Evolutionary conservation across 2,888 invertebrate genomes (phyloP).

Genomic region (Imbricaverruca yamaguchii): DNA sequence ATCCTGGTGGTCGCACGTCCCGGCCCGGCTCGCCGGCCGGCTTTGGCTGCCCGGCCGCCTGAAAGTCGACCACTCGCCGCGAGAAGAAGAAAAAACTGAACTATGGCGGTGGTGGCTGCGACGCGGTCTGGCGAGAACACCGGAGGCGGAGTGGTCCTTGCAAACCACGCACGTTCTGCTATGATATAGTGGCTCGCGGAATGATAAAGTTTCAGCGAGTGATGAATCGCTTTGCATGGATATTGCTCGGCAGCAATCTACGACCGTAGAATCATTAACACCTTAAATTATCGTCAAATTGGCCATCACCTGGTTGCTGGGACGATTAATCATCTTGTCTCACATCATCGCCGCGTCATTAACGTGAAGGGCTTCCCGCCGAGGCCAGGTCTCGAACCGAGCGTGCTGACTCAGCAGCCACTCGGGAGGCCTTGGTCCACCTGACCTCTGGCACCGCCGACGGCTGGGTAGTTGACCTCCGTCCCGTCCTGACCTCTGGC

Average conservation of each 20-base stretch:
- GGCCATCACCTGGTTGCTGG: conserved; percentile 15
- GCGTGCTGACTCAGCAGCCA: background rate
- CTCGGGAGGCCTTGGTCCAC: background rate
- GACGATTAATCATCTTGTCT: conserved; percentile 2
- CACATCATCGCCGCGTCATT: conserved; percentile 17
- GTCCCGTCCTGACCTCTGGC: background rate
- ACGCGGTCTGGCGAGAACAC: background rate
- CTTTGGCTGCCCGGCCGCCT: background rate
- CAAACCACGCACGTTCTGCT: background rate
- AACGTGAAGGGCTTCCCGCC: background rate
- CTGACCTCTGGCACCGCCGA: background rate
- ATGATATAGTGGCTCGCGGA: background rate
- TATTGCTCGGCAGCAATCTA: conserved; percentile 7
- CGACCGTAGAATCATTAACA: conserved; percentile 9
- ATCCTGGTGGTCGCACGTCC: background rate
- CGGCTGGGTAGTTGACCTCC: too few species aligned
- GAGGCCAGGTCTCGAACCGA: background rate
- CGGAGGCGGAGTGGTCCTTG: background rate
- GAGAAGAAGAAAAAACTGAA: too few species aligned
- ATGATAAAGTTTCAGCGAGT: conserved; percentile 1
- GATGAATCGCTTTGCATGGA: conserved; percentile 21
- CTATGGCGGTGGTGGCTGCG: background rate
- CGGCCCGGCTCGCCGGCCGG: background rate
- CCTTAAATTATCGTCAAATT: conserved; percentile 21
- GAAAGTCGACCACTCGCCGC: too few species aligned